Conservation (phyloP, 2,797 vertebrate species). For the Silurus lanzhouensis region DNA sequence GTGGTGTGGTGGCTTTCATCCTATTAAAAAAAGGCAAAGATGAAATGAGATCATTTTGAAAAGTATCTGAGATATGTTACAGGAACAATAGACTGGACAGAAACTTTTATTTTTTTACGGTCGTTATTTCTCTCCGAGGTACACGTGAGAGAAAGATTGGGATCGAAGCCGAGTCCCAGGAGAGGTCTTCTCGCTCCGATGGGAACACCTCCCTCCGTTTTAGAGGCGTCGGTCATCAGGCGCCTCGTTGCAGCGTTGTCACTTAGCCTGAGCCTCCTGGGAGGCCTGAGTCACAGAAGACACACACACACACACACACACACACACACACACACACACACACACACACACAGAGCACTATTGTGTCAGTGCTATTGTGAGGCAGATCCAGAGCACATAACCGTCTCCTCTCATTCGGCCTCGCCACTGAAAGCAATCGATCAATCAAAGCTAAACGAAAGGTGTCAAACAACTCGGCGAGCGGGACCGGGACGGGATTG, state of each 20-base stretch:
- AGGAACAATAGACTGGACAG: neutral
- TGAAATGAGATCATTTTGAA: constrained; percentile 3
- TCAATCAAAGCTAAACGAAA: constrained; percentile 45
- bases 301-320: constrained; percentile 11
- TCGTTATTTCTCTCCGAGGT: neutral
- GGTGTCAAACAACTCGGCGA: constrained; percentile 51
- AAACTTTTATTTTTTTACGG: neutral
- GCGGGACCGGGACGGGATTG: constrained; percentile 24
- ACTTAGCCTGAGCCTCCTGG: constrained; percentile 46
- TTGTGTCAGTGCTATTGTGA: constrained; percentile 38
- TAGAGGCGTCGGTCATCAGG: constrained; percentile 46
- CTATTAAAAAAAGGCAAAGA: neutral
- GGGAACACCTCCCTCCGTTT: constrained; percentile 43
- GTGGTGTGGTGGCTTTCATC: neutral
- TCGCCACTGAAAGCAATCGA: constrained; percentile 45
- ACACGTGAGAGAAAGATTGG: neutral
- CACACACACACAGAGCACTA: too few species aligned
- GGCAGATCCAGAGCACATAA: constrained; percentile 15
- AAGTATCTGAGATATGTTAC: neutral
- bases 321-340: too few species aligned
- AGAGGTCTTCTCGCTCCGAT: constrained; percentile 37
- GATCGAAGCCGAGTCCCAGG: constrained; percentile 49
- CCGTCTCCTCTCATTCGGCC: constrained; percentile 34
- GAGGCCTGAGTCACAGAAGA: constrained; percentile 32
- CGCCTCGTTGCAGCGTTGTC: constrained; percentile 45